These are phyloP conservation scores for Nanorana parkeri DNA, from an alignment of 2,113 vertebrate genomes.

Conservation along the genomic window DNA sequence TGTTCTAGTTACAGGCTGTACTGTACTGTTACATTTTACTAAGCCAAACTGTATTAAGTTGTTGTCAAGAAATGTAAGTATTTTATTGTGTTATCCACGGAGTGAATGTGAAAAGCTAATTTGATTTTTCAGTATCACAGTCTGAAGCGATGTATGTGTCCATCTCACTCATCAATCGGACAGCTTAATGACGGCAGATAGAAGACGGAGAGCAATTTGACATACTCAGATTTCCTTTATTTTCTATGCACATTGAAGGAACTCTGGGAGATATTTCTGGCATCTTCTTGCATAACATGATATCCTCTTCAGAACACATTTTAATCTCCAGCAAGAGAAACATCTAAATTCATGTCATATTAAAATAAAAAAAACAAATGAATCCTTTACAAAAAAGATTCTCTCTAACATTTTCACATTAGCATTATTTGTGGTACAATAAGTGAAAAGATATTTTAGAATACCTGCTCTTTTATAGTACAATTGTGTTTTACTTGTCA, in stretches of 20 bases:
- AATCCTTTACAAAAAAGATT: slow-evolving; percentile 7
- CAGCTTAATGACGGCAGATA: slow-evolving; percentile 2
- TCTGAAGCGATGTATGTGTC: not conserved
- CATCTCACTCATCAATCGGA: not conserved
- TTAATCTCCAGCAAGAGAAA: slow-evolving; percentile 30
- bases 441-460: not conserved
- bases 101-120: slow-evolving; percentile 1
- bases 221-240: not conserved
- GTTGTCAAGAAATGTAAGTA: slow-evolving; percentile 1
- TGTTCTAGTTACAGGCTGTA: slow-evolving; percentile 37
- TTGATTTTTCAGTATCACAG: not conserved
- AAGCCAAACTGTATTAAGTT: not conserved
- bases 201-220: not conserved
- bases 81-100: not conserved
- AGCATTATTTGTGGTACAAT: not conserved
- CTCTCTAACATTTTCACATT: not conserved
- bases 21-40: slow-evolving; percentile 1
- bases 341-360: slow-evolving; percentile 1
- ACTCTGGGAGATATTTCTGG: slow-evolving; percentile 21
- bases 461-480: not conserved
- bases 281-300: slow-evolving; percentile 31
- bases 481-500: not conserved
- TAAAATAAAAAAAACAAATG: slow-evolving; percentile 4
- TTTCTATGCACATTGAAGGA: slow-evolving; percentile 8
- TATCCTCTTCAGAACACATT: slow-evolving; percentile 24